Base-by-base conservation (phyloP, 2,113 vertebrate species). In the Romanogobio albipinnatus region DNA sequence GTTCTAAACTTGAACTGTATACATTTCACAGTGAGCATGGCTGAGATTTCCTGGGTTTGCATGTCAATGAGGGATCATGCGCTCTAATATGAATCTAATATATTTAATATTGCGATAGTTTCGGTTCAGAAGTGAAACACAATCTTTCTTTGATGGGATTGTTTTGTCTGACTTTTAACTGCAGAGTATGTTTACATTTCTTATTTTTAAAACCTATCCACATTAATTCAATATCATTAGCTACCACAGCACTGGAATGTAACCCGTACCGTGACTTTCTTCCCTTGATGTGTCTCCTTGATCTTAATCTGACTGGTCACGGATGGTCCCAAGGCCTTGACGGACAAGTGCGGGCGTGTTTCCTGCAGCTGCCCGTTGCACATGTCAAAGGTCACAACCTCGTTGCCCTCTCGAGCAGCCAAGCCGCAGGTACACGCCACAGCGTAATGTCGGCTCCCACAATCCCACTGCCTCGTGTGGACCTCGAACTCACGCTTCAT, bases 181-280 rank as follows among this genome's bases (percentile, higher is more conserved):
- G 24, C 75, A 56, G 26, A 4, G 19, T 14, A 59, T 58, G 2
- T 33, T 9, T n/a, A 9, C 11, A 17, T 62, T 24, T 62, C 77
- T 17, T 10, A 61, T 45, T 45, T 24, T 73, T 79, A 62, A 78
- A 77, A 59, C 53, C 53, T 77, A 36, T 43, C 11, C 76, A 26
- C 1, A 11, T 29, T 4, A 49, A 76, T 53, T 22, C 15, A 33
- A 53, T 22, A 19, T 51, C 66, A 49, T 45, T 17, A 58, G 51
- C n/a, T 15, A 49, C 11, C 43, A 26, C 39, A 47, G n/a, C 5
- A 74, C n/a, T 80, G 61, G 93, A 81, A 29, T 51, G 45, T 13
- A 81, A 47, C 43, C 43, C 94, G 0, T 95, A 96, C 95, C 77
- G 94, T 97, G 85, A 96, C 91, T 92, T 96, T 97, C 84, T 93